A percentile compares a stretch with the other conserved stretches of the same genome.
These are phyloP conservation scores for Spodoptera frugiperda DNA, from an alignment of 1,140 invertebrate species.

Conservation along the genomic window DNA sequence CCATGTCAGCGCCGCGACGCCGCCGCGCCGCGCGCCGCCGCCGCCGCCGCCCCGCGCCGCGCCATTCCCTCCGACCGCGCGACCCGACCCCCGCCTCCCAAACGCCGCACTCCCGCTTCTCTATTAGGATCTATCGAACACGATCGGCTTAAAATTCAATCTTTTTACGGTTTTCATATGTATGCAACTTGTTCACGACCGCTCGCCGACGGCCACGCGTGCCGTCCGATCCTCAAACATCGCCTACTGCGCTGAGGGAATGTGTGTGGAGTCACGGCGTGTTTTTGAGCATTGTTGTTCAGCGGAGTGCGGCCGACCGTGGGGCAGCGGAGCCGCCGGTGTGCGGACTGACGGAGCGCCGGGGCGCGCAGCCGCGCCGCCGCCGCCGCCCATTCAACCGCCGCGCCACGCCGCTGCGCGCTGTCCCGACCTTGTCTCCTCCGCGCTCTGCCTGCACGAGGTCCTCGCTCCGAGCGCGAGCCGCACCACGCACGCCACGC, in stretches of 20 bases:
- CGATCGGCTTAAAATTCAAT: slow-evolving; percentile 76
- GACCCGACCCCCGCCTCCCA: slow-evolving; percentile 74
- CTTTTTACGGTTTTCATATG: slow-evolving; percentile 80
- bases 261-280: slow-evolving; percentile 76
- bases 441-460: slow-evolving; percentile 40
- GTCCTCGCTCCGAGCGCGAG: slow-evolving; percentile 40
- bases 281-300: slow-evolving; percentile 83
- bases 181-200: slow-evolving; percentile 78
- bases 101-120: slow-evolving; percentile 73
- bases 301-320: slow-evolving; percentile 84
- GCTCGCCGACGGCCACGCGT: slow-evolving; percentile 80
- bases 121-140: slow-evolving; percentile 75
- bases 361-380: slow-evolving; percentile 71
- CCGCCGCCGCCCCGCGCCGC: slow-evolving; percentile 71
- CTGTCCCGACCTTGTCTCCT: slow-evolving; percentile 51
- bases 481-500: slow-evolving; percentile 5
- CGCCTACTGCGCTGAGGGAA: slow-evolving; percentile 72
- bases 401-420: slow-evolving; percentile 60
- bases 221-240: slow-evolving; percentile 80
- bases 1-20: slow-evolving; percentile 82
- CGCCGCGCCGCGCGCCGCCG: slow-evolving; percentile 71
- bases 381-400: slow-evolving; percentile 72
- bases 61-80: slow-evolving; percentile 68
- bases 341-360: slow-evolving; percentile 82
- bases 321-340: slow-evolving; percentile 85